Conservation (phyloP, 2,113 vertebrate species). For the Marcusenius ussheri region DNA sequence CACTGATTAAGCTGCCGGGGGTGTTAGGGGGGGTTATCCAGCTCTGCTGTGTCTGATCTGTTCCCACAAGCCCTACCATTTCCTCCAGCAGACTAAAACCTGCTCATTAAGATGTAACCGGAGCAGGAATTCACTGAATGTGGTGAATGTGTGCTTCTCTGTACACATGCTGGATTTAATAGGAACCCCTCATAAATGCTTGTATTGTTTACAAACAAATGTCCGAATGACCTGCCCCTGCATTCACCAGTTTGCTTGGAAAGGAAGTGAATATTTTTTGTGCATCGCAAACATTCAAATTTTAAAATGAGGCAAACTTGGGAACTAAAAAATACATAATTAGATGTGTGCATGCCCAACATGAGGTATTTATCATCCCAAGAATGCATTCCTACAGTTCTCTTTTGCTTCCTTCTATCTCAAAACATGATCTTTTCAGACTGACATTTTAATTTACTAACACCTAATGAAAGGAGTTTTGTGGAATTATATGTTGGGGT, state of each 20-base stretch:
- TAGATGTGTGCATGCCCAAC: background rate
- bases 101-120: slow-evolving; percentile 1
- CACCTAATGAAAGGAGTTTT: background rate
- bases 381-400: background rate
- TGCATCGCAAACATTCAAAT: background rate
- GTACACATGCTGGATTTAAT: background rate
- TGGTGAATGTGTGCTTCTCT: background rate
- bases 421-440: background rate
- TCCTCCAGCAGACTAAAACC: slow-evolving; percentile 11
- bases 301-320: background rate
- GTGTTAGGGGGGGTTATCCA: background rate
- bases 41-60: background rate
- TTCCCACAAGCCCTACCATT: background rate
- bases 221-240: slow-evolving; percentile 28
- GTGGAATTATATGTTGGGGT: background rate
- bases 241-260: slow-evolving; percentile 30
- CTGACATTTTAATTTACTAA: background rate
- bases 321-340: background rate
- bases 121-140: background rate
- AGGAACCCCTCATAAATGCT: background rate
- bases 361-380: background rate
- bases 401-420: background rate
- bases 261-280: background rate
- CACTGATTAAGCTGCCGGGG: slow-evolving; percentile 19
- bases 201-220: slow-evolving; percentile 14